A percentile compares a stretch with the other conserved stretches of the same genome.
Conservation (phyloP, 2,113 vertebrate species). For the Clarias magur region DNA sequence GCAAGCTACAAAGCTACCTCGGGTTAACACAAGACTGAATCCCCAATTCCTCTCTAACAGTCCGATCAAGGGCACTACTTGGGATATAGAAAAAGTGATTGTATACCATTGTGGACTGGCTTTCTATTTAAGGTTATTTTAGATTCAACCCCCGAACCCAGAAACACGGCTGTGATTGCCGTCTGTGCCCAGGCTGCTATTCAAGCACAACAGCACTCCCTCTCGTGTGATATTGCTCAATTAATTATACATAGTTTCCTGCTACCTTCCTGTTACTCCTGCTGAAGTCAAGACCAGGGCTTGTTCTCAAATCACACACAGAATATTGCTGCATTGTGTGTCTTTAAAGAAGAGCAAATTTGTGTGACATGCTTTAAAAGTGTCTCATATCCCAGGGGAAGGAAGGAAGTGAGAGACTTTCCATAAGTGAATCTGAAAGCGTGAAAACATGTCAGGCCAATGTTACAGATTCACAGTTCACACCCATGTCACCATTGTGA, state of each 20-base stretch:
- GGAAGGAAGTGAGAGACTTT: constrained; percentile 34
- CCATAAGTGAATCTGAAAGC: constrained; percentile 15
- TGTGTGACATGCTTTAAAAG: not conserved
- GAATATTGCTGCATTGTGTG: not conserved
- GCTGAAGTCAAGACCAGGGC: not conserved
- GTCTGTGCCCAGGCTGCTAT: too few relatives aligned
- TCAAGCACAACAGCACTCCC: too few relatives aligned
- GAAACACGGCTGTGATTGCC: too few relatives aligned
- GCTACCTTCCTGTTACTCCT: not conserved
- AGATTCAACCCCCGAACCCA: too few relatives aligned
- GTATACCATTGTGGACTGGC: too few relatives aligned
- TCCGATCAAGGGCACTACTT: too few relatives aligned
- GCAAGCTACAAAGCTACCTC: too few relatives aligned
- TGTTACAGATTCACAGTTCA: constrained; percentile 29
- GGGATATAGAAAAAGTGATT: too few relatives aligned
- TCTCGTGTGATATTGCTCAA: too few relatives aligned
- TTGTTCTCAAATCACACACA: not conserved
- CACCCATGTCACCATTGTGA: not conserved
- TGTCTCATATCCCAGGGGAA: not conserved
- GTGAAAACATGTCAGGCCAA: constrained; percentile 23
- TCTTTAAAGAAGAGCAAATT: not conserved
- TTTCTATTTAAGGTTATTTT: too few relatives aligned
- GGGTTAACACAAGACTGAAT: too few relatives aligned
- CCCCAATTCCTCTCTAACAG: too few relatives aligned
- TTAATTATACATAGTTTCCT: not conserved